Percentiles rank a stretch among this genome's conserved stretches.
Evolutionary conservation across 2,113 vertebrate species (phyloP).

Genomic region (Synchiropus splendidus): DNA sequence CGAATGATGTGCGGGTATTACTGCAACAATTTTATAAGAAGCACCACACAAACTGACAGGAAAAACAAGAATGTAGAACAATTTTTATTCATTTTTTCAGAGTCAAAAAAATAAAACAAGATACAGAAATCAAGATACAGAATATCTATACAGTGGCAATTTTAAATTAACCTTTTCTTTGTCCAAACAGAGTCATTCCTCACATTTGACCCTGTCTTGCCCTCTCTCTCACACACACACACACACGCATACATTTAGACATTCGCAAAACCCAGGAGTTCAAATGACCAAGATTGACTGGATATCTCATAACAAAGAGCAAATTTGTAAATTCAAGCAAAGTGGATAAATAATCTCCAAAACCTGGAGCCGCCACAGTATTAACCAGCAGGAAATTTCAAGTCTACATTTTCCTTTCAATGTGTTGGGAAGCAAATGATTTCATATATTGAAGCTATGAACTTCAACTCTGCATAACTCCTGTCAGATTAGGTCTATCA

Average conservation of each 20-base stretch:
- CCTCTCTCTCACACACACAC: conserved; percentile 21
- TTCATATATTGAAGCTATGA: neutral
- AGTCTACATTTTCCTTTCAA: conserved; percentile 4
- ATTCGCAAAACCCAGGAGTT: conserved; percentile 46
- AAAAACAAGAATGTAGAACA: conserved; percentile 56
- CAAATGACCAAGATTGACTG: conserved; percentile 27
- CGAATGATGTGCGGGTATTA: too few relatives aligned
- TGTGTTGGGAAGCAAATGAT: too few relatives aligned
- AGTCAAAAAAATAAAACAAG: conserved; percentile 70
- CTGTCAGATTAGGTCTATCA: conserved; percentile 8
- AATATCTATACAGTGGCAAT: conserved; percentile 68
- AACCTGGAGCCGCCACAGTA: conserved; percentile 15
- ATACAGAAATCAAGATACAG: conserved; percentile 66
- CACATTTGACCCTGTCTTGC: conserved; percentile 53
- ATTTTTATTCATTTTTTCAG: conserved; percentile 65
- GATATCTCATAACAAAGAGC: conserved; percentile 35
- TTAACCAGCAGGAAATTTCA: conserved; percentile 25
- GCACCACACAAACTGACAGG: neutral
- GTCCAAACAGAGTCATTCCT: conserved; percentile 33
- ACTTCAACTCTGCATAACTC: conserved; percentile 24
- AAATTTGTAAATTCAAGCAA: conserved; percentile 20
- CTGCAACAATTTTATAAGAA: too few relatives aligned
- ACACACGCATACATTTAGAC: conserved; percentile 13
- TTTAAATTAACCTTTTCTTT: conserved; percentile 64
- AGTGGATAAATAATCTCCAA: conserved; percentile 14